Base-by-base conservation (phyloP, 2,113 vertebrate species). In the Anarrhichthys ocellatus region DNA sequence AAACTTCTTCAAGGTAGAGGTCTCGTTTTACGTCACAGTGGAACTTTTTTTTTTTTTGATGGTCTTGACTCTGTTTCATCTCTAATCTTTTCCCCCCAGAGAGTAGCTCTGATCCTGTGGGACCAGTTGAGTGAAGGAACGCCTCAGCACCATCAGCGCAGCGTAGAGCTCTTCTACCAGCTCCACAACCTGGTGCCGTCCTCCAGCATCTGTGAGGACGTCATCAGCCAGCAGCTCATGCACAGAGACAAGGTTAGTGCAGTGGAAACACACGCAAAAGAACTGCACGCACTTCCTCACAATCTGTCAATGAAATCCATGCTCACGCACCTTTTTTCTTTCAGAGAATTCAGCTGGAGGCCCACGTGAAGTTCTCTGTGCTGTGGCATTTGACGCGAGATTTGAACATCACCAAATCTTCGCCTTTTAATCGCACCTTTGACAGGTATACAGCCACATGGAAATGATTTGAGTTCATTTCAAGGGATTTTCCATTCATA, bases 371-470 rank as follows among this genome's bases (percentile, higher is more conserved):
- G 88, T 99, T 99, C 92, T 97, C 97, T 54, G 96, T 99, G 44
- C 96, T 99, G 14, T 99, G 98, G 98, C 98, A 99, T 91, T 95
- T 99, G 58, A 99, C 98, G 46, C 95, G 98, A 84, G 98, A 99
- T 88, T 93, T 99, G 76, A 98, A 99, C 90, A 96, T 99, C 90
- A 98, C 96, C 89, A 99, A 99, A 89, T 97, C 97, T 0, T 97
- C 98, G 83, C 97, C 98, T 71, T 99, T 98, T 86, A 97, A 96
- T 79, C 98, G 98, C 71, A 98, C 97, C 20, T 99, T 99, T 94
- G 98, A 99, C 96, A 97, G 98, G 98, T 99, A 87, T 54, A 96
- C 18, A 3, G 40, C 4, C 9, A 18, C 40, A 50, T 10, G 20
- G 29, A 38, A 38, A 42, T 38, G 3, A 76, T 27, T 27, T 17